Percentiles rank a stretch among this genome's conserved stretches.
phyloP scores from a whole-genome alignment of 2,113 vertebrate species.

The Zonotrichia leucophrys region DNA sequence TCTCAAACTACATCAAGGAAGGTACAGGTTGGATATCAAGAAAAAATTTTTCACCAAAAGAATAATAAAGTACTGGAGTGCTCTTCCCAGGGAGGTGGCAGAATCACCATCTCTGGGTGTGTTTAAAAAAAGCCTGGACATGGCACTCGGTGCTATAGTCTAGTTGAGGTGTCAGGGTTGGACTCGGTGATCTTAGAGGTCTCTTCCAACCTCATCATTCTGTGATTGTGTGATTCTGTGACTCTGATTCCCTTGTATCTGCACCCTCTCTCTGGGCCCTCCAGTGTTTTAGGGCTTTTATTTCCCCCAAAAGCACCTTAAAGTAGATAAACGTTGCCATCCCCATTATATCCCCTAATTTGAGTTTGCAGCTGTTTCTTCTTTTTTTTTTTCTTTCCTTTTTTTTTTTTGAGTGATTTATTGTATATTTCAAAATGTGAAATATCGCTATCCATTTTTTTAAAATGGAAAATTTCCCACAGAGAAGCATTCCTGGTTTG shows the following conservation, averaged over 20 bases:
- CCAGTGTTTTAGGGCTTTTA: background rate
- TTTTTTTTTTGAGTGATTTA: background rate
- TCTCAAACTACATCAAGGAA: no score
- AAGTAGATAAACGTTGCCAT: background rate
- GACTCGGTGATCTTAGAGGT: no score
- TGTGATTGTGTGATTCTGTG: no score
- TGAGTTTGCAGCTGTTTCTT: background rate
- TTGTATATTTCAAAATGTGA: background rate
- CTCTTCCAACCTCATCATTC: no score
- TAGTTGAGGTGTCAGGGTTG: no score
- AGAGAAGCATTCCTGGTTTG: background rate
- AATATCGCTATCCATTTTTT: accelerated
- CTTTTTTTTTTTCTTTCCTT: background rate
- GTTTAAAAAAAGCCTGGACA: no score
- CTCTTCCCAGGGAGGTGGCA: no score
- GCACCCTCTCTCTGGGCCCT: background rate
- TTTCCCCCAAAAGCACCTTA: background rate
- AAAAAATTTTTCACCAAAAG: no score
- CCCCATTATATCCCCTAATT: background rate
- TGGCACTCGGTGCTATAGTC: no score
- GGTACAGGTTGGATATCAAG: no score
- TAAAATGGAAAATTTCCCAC: background rate
- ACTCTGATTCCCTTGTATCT: background rate
- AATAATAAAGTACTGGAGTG: no score
- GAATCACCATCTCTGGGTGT: no score